Percentiles rank a stretch among this genome's conserved stretches.
phyloP scores from a whole-genome alignment of 92 coral and sea anemone species.

The Siderastrea siderea region DNA sequence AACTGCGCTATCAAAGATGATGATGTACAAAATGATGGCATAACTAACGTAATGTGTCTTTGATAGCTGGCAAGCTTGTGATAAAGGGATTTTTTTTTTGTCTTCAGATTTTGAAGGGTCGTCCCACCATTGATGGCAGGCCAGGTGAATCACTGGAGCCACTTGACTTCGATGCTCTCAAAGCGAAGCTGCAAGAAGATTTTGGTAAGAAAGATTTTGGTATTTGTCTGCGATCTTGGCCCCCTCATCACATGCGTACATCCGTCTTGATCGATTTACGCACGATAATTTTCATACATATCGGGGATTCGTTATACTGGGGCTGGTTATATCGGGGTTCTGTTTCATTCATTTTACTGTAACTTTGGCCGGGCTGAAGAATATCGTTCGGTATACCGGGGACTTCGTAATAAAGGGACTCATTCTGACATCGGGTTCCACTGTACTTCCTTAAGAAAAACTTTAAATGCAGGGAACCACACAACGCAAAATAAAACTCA shows the following conservation, averaged over 20 bases:
- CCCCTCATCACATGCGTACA: too few relatives aligned
- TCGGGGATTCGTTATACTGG: too few relatives aligned
- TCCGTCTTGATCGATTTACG: too few relatives aligned
- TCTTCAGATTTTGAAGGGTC: slow-evolving; percentile 86
- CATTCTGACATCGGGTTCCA: too few relatives aligned
- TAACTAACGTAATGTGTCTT: too few relatives aligned
- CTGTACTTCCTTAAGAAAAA: too few relatives aligned
- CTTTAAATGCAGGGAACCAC: too few relatives aligned
- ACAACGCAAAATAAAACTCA: too few relatives aligned
- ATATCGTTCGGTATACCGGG: background rate
- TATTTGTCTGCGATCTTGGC: background rate
- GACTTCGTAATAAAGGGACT: too few relatives aligned
- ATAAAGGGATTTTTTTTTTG: background rate
- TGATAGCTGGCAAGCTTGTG: background rate
- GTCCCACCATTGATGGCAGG: slow-evolving; percentile 91
- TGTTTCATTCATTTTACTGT: background rate
- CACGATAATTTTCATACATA: too few relatives aligned
- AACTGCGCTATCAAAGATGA: background rate
- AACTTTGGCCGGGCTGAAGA: background rate
- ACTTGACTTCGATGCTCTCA: slow-evolving; percentile 87
- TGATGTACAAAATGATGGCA: background rate
- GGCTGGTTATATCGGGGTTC: too few relatives aligned
- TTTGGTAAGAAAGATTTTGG: slow-evolving; percentile 73
- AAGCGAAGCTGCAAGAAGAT: slow-evolving; percentile 80
- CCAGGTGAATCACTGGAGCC: slow-evolving; percentile 96